These are phyloP conservation scores for Timandra comae DNA, from an alignment of 2,888 invertebrate genomes.

Conservation along the genomic window DNA sequence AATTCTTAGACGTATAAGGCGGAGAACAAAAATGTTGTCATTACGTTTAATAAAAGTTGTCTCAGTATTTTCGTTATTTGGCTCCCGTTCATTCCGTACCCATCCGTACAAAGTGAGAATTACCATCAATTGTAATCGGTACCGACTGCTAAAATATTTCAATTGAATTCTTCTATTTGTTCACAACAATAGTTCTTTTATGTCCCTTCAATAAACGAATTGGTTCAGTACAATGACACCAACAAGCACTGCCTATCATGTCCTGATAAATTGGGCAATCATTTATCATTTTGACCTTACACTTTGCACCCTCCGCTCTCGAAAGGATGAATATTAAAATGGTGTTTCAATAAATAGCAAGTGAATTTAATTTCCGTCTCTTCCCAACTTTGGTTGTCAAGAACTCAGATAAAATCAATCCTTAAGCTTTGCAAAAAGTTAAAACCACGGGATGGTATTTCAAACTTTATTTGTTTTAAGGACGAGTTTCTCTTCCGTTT, in stretches of 20 bases:
- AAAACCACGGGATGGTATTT: too few relatives aligned
- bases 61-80: too few relatives aligned
- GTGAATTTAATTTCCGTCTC: neutral
- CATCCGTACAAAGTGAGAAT: too few relatives aligned
- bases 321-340: neutral
- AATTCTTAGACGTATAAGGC: too few relatives aligned
- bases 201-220: slow-evolving; percentile 11
- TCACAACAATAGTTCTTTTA: slow-evolving; percentile 8
- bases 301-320: slow-evolving; percentile 3
- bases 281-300: slow-evolving; percentile 12
- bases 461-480: neutral
- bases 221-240: slow-evolving; percentile 6
- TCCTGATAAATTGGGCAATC: slow-evolving; percentile 11
- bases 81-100: too few relatives aligned
- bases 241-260: slow-evolving; percentile 4
- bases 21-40: too few relatives aligned
- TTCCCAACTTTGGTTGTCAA: too few relatives aligned
- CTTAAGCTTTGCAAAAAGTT: too few relatives aligned
- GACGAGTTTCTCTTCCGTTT: neutral
- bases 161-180: slow-evolving; percentile 4
- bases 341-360: neutral
- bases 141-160: too few relatives aligned
- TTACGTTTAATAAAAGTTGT: too few relatives aligned
- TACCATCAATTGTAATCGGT: too few relatives aligned
- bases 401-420: too few relatives aligned